Evolutionary conservation across 2,888 invertebrate species (phyloP).

Genomic region (Myathropa florea): DNA sequence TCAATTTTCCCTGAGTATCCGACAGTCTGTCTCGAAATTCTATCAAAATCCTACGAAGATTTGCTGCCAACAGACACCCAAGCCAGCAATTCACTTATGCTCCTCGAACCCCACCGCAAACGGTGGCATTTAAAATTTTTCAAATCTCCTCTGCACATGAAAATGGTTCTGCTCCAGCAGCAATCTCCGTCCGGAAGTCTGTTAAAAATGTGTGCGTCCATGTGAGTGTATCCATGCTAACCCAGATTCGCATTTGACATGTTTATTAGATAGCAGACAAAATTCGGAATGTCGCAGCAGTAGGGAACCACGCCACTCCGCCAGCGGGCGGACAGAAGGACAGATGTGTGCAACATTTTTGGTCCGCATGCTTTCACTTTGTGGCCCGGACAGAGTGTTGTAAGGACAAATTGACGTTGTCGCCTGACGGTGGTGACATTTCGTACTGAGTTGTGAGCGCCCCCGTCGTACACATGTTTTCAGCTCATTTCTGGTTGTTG

Average conservation of each 20-base stretch:
- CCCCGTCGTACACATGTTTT: not conserved
- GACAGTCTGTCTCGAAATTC: not conserved
- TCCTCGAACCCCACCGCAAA: not conserved
- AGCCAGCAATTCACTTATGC: not conserved
- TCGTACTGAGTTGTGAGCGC: not conserved
- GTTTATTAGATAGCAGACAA: constrained; percentile 43
- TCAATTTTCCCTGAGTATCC: not conserved
- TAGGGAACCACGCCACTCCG: too few relatives aligned
- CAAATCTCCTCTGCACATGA: not conserved
- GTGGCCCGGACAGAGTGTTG: not conserved
- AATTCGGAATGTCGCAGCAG: constrained; percentile 21
- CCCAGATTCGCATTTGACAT: constrained; percentile 39
- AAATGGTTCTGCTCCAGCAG: not conserved
- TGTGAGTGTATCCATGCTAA: constrained; percentile 18
- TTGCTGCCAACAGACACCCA: not conserved
- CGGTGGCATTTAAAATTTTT: not conserved
- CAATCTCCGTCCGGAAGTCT: not conserved
- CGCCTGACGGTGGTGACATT: constrained; percentile 1
- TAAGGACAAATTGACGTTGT: constrained; percentile 39
- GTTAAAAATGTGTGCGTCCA: not conserved
- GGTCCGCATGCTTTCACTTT: constrained; percentile 2
- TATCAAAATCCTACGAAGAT: not conserved
- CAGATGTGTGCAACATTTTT: not conserved
- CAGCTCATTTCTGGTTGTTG: constrained; percentile 2
- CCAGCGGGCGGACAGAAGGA: not conserved